Percentiles rank a stretch among this genome's conserved stretches.
These are phyloP conservation scores for Tachystola acroxantha DNA, from an alignment of 2,888 invertebrate species.

Conservation along the genomic window DNA sequence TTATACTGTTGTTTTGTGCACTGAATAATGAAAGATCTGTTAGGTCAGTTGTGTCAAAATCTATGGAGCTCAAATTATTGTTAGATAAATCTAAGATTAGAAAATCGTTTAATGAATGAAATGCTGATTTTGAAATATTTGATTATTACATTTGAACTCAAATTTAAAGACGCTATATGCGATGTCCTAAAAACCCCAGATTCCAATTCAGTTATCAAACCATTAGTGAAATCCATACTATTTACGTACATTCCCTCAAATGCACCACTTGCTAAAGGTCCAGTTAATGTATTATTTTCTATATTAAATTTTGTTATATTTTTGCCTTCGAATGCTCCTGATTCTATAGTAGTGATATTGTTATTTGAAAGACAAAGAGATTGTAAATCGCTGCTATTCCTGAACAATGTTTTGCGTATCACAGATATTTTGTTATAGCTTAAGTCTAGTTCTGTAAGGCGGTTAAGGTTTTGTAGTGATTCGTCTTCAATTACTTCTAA, in stretches of 20 bases:
- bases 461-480: constrained; percentile 9
- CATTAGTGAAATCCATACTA: constrained; percentile 2
- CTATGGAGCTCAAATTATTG: constrained; percentile 2
- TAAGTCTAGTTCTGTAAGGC: constrained; percentile 8
- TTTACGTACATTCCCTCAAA: constrained; percentile 5
- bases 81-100: constrained; percentile 7
- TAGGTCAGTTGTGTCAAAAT: constrained; percentile 4
- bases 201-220: constrained; percentile 5
- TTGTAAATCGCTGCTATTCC: neutral
- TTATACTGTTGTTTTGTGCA: neutral
- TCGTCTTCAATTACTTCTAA: constrained; percentile 11
- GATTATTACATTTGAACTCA: constrained; percentile 6
- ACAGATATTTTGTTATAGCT: constrained; percentile 10
- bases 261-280: neutral
- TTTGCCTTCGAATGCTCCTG: constrained; percentile 7
- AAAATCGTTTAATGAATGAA: constrained; percentile 1
- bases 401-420: neutral
- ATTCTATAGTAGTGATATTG: constrained; percentile 8
- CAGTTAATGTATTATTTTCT: constrained; percentile 7
- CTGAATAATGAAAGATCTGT: neutral
- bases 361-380: neutral
- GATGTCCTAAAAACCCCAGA: constrained; percentile 2
- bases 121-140: constrained; percentile 1
- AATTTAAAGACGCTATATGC: constrained; percentile 3
- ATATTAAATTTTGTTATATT: constrained; percentile 2